Evolutionary conservation across 35 echinoderm and acorn worm species (phyloP).

Genomic region (Lytechinus pictus): DNA sequence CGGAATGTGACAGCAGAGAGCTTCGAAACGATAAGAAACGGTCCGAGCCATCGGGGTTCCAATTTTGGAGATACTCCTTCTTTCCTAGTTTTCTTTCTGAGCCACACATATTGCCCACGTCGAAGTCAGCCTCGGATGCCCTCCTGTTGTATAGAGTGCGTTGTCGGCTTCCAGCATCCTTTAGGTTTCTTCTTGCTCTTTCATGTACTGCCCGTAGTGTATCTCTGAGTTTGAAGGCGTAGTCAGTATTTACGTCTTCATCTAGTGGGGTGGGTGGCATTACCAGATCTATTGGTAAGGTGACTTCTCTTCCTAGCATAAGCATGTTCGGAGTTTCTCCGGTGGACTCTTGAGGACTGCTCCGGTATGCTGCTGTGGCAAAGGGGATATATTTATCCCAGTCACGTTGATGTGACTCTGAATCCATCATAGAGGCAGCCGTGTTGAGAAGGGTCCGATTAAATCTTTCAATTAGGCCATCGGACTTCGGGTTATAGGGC

Average conservation of each 20-base stretch:
- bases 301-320: slow-evolving; percentile 57
- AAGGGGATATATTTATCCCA: slow-evolving; percentile 62
- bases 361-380: slow-evolving; percentile 65
- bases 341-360: slow-evolving; percentile 64
- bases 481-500: background rate
- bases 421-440: background rate
- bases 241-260: too few relatives aligned
- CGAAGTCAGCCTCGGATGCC: background rate
- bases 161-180: too few relatives aligned
- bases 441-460: slow-evolving; percentile 12
- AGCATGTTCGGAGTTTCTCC: slow-evolving; percentile 72
- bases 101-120: slow-evolving; percentile 51
- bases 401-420: slow-evolving; percentile 51
- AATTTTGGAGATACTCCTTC: slow-evolving; percentile 40
- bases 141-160: background rate
- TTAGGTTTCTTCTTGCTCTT: too few relatives aligned
- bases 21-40: slow-evolving; percentile 12
- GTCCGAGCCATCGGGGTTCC: slow-evolving; percentile 40
- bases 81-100: slow-evolving; percentile 41
- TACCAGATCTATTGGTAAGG: slow-evolving; percentile 53
- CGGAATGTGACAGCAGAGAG: background rate
- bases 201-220: too few relatives aligned
- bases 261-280: background rate
- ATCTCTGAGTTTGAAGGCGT: too few relatives aligned
- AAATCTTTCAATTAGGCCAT: background rate